Evolutionary conservation across 2,113 vertebrate species (phyloP), one percentile per base, ranked within the genome.

Genomic region (Spheniscus mendiculus): DNA sequence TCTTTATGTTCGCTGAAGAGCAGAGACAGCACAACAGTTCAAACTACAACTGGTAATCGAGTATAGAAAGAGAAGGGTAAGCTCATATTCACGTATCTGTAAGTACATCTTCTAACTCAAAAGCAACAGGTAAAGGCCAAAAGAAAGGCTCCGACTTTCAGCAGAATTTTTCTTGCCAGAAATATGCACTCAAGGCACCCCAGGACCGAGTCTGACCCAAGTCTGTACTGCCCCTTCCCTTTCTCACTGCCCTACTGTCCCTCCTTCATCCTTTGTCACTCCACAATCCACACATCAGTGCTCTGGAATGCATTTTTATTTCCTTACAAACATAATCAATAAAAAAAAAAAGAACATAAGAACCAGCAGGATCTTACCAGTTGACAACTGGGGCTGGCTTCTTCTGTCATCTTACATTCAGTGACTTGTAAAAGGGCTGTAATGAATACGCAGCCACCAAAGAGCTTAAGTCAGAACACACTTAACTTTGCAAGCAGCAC

Each of bases 1-100:
- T 13, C 80, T 29, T 6, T 20, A 14, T 49, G 27, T 1, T 53
- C 11, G 0, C 29, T 70, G 56, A 40, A 32, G 27, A 52, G 56
- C 74, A 15, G 47, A 32, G 32, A 29, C 32, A 71, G 66, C 62
- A 36, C 79, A 92, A 30, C 59, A 74, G 27, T 2, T n/a, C 52
- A 30, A 44, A 40, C 38, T 12, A 17, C 66, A 80, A 0, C 40
- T 72, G 34, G 9, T 7, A 27, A 44, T 2, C 0, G 0, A 61
- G 47, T 29, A 52, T 5, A 72, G 66, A 44, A 53, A 52, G 38
- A 81, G 19, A 70, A 79, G 19, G 11, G 34, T 5, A 55, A 87
- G 69, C 23, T 63, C 73, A 15, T 1, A 40, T 4, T n/a, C 42
- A 22, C 17, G 1, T 1, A 45, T 7, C 38, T 73, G 6, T 12